Conservation (phyloP, 2,113 vertebrate species). For the Notothenia coriiceps region DNA sequence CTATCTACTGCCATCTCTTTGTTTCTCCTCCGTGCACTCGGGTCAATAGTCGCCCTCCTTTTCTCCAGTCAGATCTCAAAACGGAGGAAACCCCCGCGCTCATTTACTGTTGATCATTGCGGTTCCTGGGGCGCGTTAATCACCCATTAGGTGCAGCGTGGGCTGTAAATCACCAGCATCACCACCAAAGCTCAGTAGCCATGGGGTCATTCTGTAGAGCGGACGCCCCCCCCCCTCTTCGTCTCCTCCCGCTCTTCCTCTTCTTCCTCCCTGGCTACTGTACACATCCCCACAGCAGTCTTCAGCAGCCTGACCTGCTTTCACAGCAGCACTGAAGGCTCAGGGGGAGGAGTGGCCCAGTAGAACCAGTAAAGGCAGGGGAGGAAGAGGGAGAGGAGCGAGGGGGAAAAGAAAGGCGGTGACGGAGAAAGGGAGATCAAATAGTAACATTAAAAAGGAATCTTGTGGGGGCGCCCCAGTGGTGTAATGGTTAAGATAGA, state of each 20-base stretch:
- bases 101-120: slow-evolving; percentile 39
- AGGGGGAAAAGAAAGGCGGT: slow-evolving; percentile 1
- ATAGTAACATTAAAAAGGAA: slow-evolving; percentile 7
- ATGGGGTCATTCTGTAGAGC: slow-evolving; percentile 27
- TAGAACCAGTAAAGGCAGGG: slow-evolving; percentile 35
- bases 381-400: slow-evolving; percentile 1
- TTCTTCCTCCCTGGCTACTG: slow-evolving; percentile 34
- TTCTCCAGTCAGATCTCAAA: slow-evolving; percentile 32
- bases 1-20: not conserved
- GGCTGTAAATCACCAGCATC: slow-evolving; percentile 48
- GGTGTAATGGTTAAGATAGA: slow-evolving; percentile 1
- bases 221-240: not conserved
- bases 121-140: slow-evolving; percentile 37
- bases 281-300: slow-evolving; percentile 47
- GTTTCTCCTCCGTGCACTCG: slow-evolving; percentile 2
- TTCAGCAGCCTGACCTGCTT: slow-evolving; percentile 72
- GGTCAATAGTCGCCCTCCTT: slow-evolving; percentile 28
- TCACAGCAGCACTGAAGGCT: slow-evolving; percentile 57
- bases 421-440: slow-evolving; percentile 35
- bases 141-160: slow-evolving; percentile 35
- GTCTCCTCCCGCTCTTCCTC: slow-evolving; percentile 20
- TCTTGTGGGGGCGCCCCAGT: not conserved
- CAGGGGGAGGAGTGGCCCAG: slow-evolving; percentile 27
- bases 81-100: slow-evolving; percentile 17
- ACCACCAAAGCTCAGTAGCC: slow-evolving; percentile 17